Evolutionary conservation across 2,113 vertebrate species (phyloP), one percentile per base, ranked within the genome.

Genomic region (Indicator maculatus): DNA sequence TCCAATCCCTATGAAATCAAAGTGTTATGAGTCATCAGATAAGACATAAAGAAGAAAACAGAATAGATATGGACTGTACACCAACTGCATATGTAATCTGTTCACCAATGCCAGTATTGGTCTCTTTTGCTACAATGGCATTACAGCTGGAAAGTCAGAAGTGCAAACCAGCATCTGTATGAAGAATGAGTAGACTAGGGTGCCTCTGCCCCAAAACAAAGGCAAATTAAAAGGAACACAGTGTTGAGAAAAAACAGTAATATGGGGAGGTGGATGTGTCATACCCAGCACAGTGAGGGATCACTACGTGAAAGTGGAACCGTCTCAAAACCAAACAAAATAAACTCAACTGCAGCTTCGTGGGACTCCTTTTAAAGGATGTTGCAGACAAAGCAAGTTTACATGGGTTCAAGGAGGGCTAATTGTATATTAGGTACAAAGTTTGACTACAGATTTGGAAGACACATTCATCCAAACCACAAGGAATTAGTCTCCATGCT

Each of bases 231-330:
- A 4, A 2, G 7, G 6, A 8, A 67, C 24, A 81, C 5, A 44
- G 39, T 67, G 27, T 18, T 1, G 1, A 55, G 7, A 65, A 55
- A 84, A 77, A 16, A 0, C 23, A 55, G 1, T 8, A 33, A 44
- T 3, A 33, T 3, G 9, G 8, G 6, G 16, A 78, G 19, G 4
- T 9, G 10, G 9, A 30, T 8, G 23, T 12, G 27, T 14, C 26
- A 18, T 31, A 33, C 33, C 44, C 19, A 52, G 36, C 8, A 84
- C 8, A 31, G 16, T 6, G 19, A 79, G 7, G 4, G 8, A 60
- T 10, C 26, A 58, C 5, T 15, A 33, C 4, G 10, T 2, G 7
- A 10, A 82, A 69, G 60, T 7, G 11, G 27, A 64, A 71, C 10
- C 12, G 64, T 28, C 12, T 33, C 27, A 74, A 70, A 50, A 4